Conservation (phyloP, 2,888 invertebrate species). For the Sesia bembeciformis region DNA sequence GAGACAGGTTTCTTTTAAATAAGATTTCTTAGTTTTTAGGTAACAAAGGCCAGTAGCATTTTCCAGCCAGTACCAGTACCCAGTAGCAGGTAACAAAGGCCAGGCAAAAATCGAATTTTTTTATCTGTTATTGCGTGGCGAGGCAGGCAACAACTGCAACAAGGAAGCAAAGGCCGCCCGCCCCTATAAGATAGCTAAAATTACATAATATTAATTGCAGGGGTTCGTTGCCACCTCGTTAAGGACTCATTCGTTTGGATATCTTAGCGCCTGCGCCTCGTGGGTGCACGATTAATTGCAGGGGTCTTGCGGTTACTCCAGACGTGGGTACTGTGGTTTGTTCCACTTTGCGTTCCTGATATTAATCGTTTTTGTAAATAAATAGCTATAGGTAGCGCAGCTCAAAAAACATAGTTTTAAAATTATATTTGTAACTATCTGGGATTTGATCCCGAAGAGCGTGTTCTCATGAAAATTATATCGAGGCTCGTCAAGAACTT, state of each 20-base stretch:
- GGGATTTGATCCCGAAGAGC: not conserved
- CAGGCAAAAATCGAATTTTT: no score
- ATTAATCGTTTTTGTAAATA: not conserved
- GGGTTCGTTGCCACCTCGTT: slow-evolving; percentile 27
- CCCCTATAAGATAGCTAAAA: no score
- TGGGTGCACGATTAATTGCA: slow-evolving; percentile 60
- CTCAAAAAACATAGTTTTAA: not conserved
- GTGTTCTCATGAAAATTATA: no score
- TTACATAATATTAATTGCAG: slow-evolving; percentile 6
- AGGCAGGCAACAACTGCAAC: no score
- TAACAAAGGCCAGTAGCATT: no score
- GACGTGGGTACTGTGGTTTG: slow-evolving; percentile 32
- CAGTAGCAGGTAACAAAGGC: no score
- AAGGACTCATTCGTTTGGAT: slow-evolving; percentile 48
- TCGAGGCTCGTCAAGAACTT: no score
- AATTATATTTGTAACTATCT: not conserved
- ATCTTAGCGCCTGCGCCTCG: slow-evolving; percentile 32
- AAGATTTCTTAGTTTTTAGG: no score
- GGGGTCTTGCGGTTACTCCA: slow-evolving; percentile 54
- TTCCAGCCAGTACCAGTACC: no score
- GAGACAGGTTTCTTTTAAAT: no score
- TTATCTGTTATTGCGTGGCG: no score
- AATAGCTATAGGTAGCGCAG: not conserved
- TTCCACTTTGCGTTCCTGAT: slow-evolving; percentile 19
- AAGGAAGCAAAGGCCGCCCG: not conserved